These are phyloP conservation scores for Aspidoscelis tigris DNA, from an alignment of 2,113 vertebrate genomes.

Conservation along the genomic window DNA sequence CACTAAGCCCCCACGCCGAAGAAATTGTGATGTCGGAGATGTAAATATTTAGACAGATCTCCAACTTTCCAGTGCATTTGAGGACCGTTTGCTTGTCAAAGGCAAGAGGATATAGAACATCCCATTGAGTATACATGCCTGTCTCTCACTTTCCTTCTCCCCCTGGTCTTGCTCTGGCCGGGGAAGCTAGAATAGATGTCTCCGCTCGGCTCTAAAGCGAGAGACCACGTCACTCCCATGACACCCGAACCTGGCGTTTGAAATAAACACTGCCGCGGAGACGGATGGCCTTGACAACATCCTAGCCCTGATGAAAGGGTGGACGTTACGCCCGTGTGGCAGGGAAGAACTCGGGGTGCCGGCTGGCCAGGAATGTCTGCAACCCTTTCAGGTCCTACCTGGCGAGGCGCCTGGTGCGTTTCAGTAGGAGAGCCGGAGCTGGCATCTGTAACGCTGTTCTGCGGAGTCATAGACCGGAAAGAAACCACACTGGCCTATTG, in stretches of 20 bases:
- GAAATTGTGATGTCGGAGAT: constrained; percentile 46
- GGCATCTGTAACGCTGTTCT: no score
- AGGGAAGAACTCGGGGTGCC: neutral
- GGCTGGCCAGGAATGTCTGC: neutral
- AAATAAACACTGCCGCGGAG: constrained; percentile 58
- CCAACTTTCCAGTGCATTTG: constrained; percentile 67
- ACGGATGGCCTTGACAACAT: constrained; percentile 57
- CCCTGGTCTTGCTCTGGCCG: neutral
- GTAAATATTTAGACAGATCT: constrained; percentile 75
- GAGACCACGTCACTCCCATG: constrained; percentile 61
- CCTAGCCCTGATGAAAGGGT: constrained; percentile 43
- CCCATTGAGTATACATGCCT: constrained; percentile 67
- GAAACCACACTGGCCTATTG: no score
- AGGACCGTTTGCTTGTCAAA: constrained; percentile 75
- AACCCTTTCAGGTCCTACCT: neutral
- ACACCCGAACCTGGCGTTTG: constrained; percentile 63
- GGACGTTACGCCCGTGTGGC: constrained; percentile 50
- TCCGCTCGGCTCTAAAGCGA: constrained; percentile 63
- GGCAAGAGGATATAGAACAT: constrained; percentile 72
- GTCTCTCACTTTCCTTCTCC: neutral
- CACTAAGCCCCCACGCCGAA: neutral
- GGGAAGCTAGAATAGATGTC: constrained; percentile 58
- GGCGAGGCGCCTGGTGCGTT: no score
- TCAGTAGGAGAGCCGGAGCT: no score
- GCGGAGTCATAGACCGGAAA: no score